These are phyloP conservation scores for Mixornis gularis DNA, from an alignment of 2,113 vertebrate genomes.

Conservation along the genomic window DNA sequence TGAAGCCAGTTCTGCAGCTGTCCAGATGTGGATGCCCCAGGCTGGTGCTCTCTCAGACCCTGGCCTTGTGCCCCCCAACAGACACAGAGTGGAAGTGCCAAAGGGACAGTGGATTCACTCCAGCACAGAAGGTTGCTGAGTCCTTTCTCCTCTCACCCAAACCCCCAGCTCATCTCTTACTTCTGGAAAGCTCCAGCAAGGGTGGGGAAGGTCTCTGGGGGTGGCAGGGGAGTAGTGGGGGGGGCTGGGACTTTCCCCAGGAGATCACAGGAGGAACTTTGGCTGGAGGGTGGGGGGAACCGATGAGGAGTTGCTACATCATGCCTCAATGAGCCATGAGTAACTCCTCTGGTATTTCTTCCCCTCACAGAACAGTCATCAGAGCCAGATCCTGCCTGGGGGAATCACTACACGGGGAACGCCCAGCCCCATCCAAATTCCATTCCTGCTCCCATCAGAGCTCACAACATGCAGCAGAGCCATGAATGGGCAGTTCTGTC, in stretches of 20 bases:
- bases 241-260: slow-evolving; percentile 49
- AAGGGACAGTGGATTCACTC: neutral
- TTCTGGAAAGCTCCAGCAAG: slow-evolving; percentile 52
- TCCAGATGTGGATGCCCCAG: neutral
- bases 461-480: neutral
- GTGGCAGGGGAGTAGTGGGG: slow-evolving; percentile 5
- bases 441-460: slow-evolving; percentile 29
- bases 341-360: slow-evolving; percentile 68
- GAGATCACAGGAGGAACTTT: slow-evolving; percentile 61
- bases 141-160: neutral
- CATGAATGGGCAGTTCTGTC: neutral
- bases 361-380: slow-evolving; percentile 44
- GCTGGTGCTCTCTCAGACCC: neutral
- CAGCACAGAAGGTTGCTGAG: neutral
- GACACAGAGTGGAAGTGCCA: neutral
- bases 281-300: slow-evolving; percentile 51
- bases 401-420: slow-evolving; percentile 26
- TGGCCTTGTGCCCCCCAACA: neutral
- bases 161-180: neutral
- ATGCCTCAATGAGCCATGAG: slow-evolving; percentile 54
- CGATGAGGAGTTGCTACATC: slow-evolving; percentile 61
- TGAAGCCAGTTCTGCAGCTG: neutral
- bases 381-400: slow-evolving; percentile 53
- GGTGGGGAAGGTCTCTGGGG: slow-evolving; percentile 47
- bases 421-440: slow-evolving; percentile 55